Base-by-base conservation (phyloP, 2,797 vertebrate species). In the Parambassis ranga region DNA sequence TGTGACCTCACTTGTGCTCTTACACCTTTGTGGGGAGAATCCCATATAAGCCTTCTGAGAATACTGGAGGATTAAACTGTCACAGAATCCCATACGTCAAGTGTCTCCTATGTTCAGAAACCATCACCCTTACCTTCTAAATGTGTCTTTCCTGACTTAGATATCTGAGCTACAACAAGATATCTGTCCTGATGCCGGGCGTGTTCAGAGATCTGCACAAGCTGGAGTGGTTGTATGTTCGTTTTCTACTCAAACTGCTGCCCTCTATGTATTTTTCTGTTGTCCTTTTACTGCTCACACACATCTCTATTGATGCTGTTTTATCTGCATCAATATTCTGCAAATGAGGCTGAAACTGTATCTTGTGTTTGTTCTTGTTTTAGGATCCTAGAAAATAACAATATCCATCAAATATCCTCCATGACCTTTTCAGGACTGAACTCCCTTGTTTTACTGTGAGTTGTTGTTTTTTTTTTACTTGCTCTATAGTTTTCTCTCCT, bases 331-430 rank as follows among this genome's bases (percentile, higher is more conserved):
- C 6, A 10, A 11, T 13, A 27, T 49, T 41, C 11, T 47, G 9
- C 9, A 60, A 47, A 63, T 30, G 2, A 52, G 2, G 3, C n/a
- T 52, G 26, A 58, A 48, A 55, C 22, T 44, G 2, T 30, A 19
- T 42, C 18, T n/a, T 50, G 16, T 30, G 11, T 62, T 66, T 52
- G 8, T 43, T 51, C 69, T 90, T 87, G 22, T 71, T n/a, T n/a
- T n/a, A 99, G 97, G 79, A 93, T 98, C 79, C 91, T 99, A 65
- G 95, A 98, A 91, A 95, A 97, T 80, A 99, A 98, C 82, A 93
- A 90, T 65, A 94, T 98, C 86, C 94, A 86, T 77, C 91, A 92
- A 36, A 92, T 98, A 46, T 96, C 93, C 15, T 88, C 95, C 10
- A 77, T 90, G 71, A 95, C 94, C 15, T 98, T 99, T 84, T 93